Base-by-base conservation (phyloP, 1,140 invertebrate genomes). In the Procambarus virginalis region DNA sequence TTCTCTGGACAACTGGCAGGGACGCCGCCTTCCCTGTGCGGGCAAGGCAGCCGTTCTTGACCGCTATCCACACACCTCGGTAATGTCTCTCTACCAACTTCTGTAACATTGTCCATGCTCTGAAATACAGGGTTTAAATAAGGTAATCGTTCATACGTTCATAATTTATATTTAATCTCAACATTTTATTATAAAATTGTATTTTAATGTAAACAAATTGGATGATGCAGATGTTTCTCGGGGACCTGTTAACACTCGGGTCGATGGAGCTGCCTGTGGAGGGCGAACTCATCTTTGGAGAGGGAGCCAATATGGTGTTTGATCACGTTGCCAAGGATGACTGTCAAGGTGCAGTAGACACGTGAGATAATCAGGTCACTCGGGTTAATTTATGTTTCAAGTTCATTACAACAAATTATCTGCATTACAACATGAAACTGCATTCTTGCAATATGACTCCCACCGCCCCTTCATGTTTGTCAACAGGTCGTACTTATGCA, bases 281-380 rank as follows among this genome's bases (percentile, higher is more conserved):
- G 5, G 88, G 88, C n/a, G 81, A 89, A 75, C 20, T 89, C 20
- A 84, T 89, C 60, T 48, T 89, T 9, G 88, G 88, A 8, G 75
- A 76, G 12, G 82, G 49, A 22, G 75, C 88, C n/a, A 76, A 82
- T n/a, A 68, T 89, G 70, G 45, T 89, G n/a, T 79, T 89, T 49
- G 82, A 89, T 46, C 17, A 60, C 46, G 45, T 55, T 22, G 8
- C 55, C 34, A 22, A 17, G 12, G 46, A 48, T 8, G 14, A 45
- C 20, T 89, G 88, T 51, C 20, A 83, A 84, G 88, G 88, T 89
- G 20, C 20, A 64, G 10, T 64, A 34, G 3, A 55, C 12, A 55
- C 51, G 4, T 55, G 1, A 55, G 8, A 55, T 55, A 55, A 55
- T 55, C 34, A 34, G 34, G 34, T 34, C 34, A 34, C 34, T 34